phyloP scores from a whole-genome alignment of 2,797 vertebrate genomes.

The Trichosurus vulpecula region DNA sequence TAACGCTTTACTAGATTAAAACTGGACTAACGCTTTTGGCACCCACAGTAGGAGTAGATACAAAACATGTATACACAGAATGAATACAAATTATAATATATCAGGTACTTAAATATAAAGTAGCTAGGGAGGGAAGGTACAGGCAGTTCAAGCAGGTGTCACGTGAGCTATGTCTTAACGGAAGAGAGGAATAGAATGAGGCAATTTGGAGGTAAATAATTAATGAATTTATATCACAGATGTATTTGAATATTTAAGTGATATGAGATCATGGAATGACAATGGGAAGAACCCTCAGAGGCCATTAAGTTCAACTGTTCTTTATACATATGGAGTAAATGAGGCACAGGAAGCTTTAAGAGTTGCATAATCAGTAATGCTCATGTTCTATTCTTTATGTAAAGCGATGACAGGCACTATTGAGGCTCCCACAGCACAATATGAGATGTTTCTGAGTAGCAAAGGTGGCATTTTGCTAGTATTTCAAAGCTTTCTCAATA shows the following conservation, averaged over 20 bases:
- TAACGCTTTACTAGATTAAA: no score
- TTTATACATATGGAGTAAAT: not conserved
- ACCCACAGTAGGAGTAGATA: no score
- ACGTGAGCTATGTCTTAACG: no score
- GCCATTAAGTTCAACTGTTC: not conserved
- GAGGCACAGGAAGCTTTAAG: not conserved
- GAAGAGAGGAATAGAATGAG: no score
- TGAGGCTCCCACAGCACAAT: not conserved
- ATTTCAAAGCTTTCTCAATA: not conserved
- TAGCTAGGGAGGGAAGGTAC: no score
- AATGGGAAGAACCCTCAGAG: not conserved
- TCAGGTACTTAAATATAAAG: no score
- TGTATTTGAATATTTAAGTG: not conserved
- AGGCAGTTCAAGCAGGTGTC: no score
- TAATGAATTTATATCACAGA: not conserved
- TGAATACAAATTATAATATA: no score
- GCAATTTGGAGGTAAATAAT: no score
- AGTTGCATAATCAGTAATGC: not conserved
- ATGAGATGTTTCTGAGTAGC: not conserved
- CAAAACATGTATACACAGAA: no score
- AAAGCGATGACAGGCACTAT: not conserved
- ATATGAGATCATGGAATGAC: not conserved
- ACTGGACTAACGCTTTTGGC: no score
- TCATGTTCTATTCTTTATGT: not conserved
- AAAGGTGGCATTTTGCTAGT: not conserved